phyloP scores from a whole-genome alignment of 2,113 vertebrate species.

The Toxotes chatareus region DNA sequence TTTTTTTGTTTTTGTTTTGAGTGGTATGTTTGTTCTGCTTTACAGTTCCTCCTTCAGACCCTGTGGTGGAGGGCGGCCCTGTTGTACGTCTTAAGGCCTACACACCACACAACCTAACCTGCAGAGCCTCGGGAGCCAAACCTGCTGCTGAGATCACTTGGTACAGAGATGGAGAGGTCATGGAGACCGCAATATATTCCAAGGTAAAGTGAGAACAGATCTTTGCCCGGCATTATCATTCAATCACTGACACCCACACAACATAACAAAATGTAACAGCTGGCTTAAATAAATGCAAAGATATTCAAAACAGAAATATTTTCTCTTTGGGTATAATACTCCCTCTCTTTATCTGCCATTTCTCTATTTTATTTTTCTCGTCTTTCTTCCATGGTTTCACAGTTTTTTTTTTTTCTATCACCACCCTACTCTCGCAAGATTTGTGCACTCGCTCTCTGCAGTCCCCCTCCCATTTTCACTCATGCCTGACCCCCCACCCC shows the following conservation, averaged over 20 bases:
- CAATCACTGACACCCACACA: conserved; percentile 47
- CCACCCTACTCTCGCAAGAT: conserved; percentile 58
- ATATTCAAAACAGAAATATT: conserved; percentile 58
- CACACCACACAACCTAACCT: conserved; percentile 89
- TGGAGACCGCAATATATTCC: conserved; percentile 86
- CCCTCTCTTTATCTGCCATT: conserved; percentile 19
- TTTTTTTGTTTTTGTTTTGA: conserved; percentile 44
- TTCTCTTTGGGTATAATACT: conserved; percentile 50
- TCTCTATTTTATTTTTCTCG: conserved; percentile 44
- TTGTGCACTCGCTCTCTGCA: conserved; percentile 69
- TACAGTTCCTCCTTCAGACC: conserved; percentile 89
- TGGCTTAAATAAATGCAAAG: conserved; percentile 50
- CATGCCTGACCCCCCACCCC: conserved; percentile 50
- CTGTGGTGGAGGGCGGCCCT: conserved; percentile 88
- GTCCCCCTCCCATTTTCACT: conserved; percentile 70
- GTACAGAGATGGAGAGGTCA: conserved; percentile 90
- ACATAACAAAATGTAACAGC: conserved; percentile 39
- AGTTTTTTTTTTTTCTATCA: conserved; percentile 43
- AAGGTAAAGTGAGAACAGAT: conserved; percentile 83
- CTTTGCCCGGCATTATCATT: conserved; percentile 27
- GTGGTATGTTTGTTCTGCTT: conserved; percentile 58
- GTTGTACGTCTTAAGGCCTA: conserved; percentile 89
- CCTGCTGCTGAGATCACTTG: conserved; percentile 91
- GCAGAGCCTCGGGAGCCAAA: conserved; percentile 87
- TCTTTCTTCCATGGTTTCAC: conserved; percentile 37